These are phyloP conservation scores for Sebastes steindachneri DNA, from an alignment of 2,797 vertebrate genomes.

Conservation along the genomic window DNA sequence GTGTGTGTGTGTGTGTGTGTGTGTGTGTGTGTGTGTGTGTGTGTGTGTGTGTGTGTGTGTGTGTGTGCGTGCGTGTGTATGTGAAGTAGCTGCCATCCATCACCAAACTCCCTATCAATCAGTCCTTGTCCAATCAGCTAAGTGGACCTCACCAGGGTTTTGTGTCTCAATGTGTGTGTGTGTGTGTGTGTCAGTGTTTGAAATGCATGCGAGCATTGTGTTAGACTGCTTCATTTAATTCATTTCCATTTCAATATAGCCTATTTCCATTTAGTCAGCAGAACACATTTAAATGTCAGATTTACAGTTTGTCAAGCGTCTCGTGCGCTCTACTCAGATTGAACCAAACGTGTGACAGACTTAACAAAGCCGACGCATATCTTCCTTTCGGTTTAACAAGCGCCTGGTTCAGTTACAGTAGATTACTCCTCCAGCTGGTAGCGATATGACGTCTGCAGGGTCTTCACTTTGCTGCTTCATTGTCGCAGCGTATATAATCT, in stretches of 20 bases:
- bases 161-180: constrained; percentile 12
- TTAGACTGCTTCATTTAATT: constrained; percentile 36
- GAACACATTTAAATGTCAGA: constrained; percentile 39
- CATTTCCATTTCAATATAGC: constrained; percentile 30
- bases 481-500: neutral
- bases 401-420: neutral
- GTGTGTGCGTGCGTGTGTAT: neutral
- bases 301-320: constrained; percentile 23
- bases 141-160: constrained; percentile 50
- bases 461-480: neutral
- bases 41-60: neutral
- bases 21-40: constrained; percentile 8
- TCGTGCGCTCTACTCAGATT: constrained; percentile 9
- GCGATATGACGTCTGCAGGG: neutral
- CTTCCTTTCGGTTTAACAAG: constrained; percentile 4
- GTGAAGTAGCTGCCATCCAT: constrained; percentile 54
- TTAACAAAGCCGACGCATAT: neutral
- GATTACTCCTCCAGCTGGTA: neutral
- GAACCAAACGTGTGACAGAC: constrained; percentile 12
- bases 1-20: constrained; percentile 13
- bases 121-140: constrained; percentile 70
- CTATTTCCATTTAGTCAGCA: constrained; percentile 45
- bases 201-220: neutral
- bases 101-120: constrained; percentile 67
- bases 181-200: constrained; percentile 4